A percentile compares a stretch with the other conserved stretches of the same genome.
These are phyloP conservation scores for Aeoliscus strigatus DNA, from an alignment of 2,797 vertebrate genomes.

Conservation along the genomic window DNA sequence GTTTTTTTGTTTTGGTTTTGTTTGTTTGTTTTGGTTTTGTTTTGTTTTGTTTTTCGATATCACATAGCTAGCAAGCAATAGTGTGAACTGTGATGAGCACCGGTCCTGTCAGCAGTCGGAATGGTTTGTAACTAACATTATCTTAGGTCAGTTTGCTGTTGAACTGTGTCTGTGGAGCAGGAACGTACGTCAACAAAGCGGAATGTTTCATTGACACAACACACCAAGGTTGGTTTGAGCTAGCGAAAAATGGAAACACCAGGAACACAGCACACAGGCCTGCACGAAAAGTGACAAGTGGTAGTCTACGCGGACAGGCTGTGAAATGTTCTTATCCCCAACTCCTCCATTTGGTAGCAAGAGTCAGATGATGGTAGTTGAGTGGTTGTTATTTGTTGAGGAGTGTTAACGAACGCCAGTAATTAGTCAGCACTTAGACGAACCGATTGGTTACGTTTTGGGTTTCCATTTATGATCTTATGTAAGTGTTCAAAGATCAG, in stretches of 20 bases:
- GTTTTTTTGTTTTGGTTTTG: no score
- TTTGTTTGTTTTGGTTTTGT: no score
- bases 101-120: background rate
- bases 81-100: background rate
- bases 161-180: constrained; percentile 4
- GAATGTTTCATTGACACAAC: constrained; percentile 18
- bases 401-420: constrained; percentile 24
- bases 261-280: constrained; percentile 39
- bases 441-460: background rate
- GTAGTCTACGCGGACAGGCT: constrained; percentile 17
- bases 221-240: constrained; percentile 23
- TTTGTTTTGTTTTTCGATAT: constrained; percentile 40
- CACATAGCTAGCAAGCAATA: constrained; percentile 24
- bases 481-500: constrained; percentile 26
- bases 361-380: constrained; percentile 1
- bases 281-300: constrained; percentile 16
- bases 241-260: constrained; percentile 31
- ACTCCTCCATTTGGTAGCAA: background rate
- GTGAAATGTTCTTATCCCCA: background rate
- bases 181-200: constrained; percentile 17
- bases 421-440: constrained; percentile 14
- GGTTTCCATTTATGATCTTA: constrained; percentile 1
- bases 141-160: constrained; percentile 17
- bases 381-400: background rate
- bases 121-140: background rate